Percentiles rank a stretch among this genome's conserved stretches.
phyloP scores from a whole-genome alignment of 2,113 vertebrate genomes.

The Meriones unguiculatus region DNA sequence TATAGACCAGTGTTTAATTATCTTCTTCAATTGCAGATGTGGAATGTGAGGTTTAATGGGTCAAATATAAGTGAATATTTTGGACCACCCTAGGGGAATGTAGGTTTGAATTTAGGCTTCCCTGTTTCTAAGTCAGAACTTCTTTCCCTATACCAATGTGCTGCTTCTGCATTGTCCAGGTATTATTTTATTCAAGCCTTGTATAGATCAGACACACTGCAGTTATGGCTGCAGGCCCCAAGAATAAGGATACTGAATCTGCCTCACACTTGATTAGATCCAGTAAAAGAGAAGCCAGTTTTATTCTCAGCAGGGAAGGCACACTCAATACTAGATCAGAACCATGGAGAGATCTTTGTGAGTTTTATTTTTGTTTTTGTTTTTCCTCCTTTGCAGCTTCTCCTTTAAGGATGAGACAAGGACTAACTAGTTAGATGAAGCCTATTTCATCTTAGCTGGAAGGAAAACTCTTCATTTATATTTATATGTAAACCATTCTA shows the following conservation, averaged over 20 bases:
- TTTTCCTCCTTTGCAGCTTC: background rate
- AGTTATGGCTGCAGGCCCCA: background rate
- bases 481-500: slow-evolving; percentile 20
- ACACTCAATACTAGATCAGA: background rate
- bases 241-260: slow-evolving; percentile 7
- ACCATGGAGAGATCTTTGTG: background rate
- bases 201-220: background rate
- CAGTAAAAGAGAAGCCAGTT: background rate
- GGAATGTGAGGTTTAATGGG: background rate
- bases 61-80: background rate
- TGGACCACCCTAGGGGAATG: background rate
- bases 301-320: background rate
- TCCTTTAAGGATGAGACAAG: background rate
- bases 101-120: slow-evolving; percentile 36
- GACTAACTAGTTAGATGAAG: background rate
- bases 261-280: background rate
- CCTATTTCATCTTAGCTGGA: background rate
- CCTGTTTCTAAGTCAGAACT: background rate
- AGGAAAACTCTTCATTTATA: background rate
- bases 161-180: slow-evolving; percentile 4
- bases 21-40: background rate
- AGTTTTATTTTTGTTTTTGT: background rate
- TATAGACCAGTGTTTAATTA: background rate
- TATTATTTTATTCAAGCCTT: background rate
- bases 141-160: background rate